These are phyloP conservation scores for Drosophila mauritiana DNA, from an alignment of 1,140 invertebrate species.

Conservation along the genomic window DNA sequence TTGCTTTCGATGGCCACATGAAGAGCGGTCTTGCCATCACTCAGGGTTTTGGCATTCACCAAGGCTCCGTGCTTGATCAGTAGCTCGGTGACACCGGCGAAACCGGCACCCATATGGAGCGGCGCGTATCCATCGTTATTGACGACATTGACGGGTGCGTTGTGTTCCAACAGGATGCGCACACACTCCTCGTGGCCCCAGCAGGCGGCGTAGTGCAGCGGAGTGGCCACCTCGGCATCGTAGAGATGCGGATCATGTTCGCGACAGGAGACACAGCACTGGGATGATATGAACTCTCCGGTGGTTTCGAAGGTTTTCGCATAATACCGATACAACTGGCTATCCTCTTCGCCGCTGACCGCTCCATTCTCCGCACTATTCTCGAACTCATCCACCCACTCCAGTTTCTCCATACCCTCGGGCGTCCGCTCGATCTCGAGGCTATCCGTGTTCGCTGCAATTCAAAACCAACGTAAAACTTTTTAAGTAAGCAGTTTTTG, in stretches of 20 bases:
- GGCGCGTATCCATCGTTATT: conserved; percentile 96
- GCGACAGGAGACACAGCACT: conserved; percentile 60
- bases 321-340: conserved; percentile 85
- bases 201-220: conserved; percentile 87
- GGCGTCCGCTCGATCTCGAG: conserved; percentile 86
- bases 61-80: conserved; percentile 73
- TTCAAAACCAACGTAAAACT: neutral
- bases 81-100: conserved; percentile 56
- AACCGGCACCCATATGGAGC: conserved; percentile 94
- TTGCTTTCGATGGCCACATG: conserved; percentile 79
- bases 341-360: conserved; percentile 37
- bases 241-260: conserved; percentile 85
- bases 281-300: conserved; percentile 79
- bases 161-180: conserved; percentile 92
- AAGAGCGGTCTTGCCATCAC: conserved; percentile 73
- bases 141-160: conserved; percentile 91
- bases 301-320: conserved; percentile 86
- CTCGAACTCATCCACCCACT: conserved; percentile 87
- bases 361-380: conserved; percentile 48
- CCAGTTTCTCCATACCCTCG: conserved; percentile 87
- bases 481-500: too few species aligned
- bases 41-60: conserved; percentile 76
- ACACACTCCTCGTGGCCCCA: conserved; percentile 86
- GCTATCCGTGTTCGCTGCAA: conserved; percentile 59
- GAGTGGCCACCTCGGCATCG: conserved; percentile 86